phyloP scores from a whole-genome alignment of 30 jellyfish, hydroid and myxozoan species.

The Aurelia sp. region DNA sequence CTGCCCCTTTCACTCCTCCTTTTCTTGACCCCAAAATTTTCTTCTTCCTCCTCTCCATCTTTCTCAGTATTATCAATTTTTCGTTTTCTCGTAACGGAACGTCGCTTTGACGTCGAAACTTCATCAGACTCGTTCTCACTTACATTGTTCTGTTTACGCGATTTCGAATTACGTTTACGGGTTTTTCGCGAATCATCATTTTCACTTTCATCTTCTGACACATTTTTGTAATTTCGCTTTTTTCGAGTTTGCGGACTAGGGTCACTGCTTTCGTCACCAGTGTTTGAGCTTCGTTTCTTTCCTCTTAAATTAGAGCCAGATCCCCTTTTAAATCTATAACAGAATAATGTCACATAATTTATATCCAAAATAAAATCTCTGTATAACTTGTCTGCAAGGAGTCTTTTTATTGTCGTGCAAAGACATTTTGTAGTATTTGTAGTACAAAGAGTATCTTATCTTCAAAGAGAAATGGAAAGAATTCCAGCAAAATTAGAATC shows the following conservation, averaged over 20 bases:
- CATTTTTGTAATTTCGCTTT: conserved; percentile 3
- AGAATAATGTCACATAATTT: not conserved
- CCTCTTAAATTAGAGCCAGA: not conserved
- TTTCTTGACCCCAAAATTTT: not conserved
- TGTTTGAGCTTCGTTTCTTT: not conserved
- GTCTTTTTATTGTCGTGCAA: no score
- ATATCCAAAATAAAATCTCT: no score
- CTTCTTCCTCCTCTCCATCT: not conserved
- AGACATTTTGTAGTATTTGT: no score
- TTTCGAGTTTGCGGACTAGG: conserved; percentile 33
- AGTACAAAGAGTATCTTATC: no score
- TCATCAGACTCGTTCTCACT: conserved; percentile 27
- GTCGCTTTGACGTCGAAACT: not conserved
- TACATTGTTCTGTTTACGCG: not conserved
- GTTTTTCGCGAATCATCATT: not conserved
- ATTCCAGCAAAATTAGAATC: no score
- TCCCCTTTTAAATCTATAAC: not conserved
- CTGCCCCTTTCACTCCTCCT: not conserved
- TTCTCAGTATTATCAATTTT: conserved; percentile 22
- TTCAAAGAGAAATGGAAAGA: no score
- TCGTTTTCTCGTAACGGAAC: conserved; percentile 24
- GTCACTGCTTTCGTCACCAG: conserved; percentile 36
- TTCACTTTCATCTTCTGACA: conserved; percentile 3
- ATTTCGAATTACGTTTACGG: conserved; percentile 11
- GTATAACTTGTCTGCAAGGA: no score